phyloP scores from a whole-genome alignment of 2,797 vertebrate genomes.

The Anguilla pacifica region DNA sequence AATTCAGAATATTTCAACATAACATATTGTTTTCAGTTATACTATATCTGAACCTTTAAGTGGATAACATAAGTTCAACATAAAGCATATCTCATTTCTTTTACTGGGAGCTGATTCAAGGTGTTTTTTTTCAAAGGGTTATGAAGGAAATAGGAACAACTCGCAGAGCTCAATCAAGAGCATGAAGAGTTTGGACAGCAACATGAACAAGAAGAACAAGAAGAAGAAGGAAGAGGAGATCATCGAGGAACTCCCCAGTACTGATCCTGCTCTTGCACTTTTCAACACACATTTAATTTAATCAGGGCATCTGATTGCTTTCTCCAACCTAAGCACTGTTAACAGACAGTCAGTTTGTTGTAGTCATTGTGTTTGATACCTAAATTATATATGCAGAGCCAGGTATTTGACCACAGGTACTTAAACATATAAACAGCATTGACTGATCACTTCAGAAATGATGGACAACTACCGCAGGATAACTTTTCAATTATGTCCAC shows the following conservation, averaged over 20 bases:
- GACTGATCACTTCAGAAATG: no score
- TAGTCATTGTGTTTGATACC: neutral
- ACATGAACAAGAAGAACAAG: slow-evolving; percentile 75
- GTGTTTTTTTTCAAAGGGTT: slow-evolving; percentile 71
- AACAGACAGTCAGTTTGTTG: neutral
- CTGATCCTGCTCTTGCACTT: neutral
- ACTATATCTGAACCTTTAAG: neutral
- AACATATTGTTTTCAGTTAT: neutral
- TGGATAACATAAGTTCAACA: neutral
- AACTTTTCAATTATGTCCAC: no score
- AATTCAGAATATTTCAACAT: neutral
- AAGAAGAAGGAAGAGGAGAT: slow-evolving; percentile 74
- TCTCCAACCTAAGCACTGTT: neutral
- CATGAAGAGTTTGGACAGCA: slow-evolving; percentile 79
- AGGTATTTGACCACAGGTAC: neutral
- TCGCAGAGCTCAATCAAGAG: slow-evolving; percentile 75
- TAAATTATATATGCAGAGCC: neutral
- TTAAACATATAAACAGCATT: neutral
- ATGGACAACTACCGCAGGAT: no score
- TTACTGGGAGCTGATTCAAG: neutral
- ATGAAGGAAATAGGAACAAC: slow-evolving; percentile 78
- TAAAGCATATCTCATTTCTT: neutral
- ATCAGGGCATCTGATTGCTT: neutral
- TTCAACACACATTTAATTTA: neutral
- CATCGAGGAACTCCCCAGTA: slow-evolving; percentile 79